phyloP scores from a whole-genome alignment of 2,113 vertebrate genomes.

The Strigops habroptila region DNA sequence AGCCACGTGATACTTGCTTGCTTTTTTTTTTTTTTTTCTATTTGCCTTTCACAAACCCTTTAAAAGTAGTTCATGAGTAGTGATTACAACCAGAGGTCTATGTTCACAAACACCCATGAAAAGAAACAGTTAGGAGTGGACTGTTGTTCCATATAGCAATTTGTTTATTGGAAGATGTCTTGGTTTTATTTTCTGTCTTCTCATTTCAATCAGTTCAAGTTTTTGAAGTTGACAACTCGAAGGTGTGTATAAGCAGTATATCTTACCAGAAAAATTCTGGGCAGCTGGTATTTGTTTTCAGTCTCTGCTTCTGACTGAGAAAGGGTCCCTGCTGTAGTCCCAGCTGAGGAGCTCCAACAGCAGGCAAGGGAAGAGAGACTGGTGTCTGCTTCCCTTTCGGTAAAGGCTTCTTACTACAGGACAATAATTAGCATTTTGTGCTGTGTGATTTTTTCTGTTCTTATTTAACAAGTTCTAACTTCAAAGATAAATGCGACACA shows the following conservation, averaged over 20 bases:
- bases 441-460: neutral
- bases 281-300: neutral
- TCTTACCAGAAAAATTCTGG: neutral
- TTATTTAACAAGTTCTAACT: neutral
- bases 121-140: neutral
- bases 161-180: neutral
- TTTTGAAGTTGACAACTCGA: neutral
- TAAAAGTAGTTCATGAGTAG: neutral
- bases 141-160: neutral
- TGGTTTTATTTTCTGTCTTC: neutral
- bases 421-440: neutral
- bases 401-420: neutral
- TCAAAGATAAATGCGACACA: rapidly evolving
- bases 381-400: neutral
- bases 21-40: neutral
- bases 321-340: neutral
- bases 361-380: neutral
- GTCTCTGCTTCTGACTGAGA: neutral
- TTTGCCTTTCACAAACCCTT: neutral
- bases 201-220: neutral
- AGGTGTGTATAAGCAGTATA: neutral
- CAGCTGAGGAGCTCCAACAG: neutral
- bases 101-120: neutral
- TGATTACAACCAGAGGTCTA: neutral
- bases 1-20: neutral